These are phyloP conservation scores for Leguminivora glycinivorella DNA, from an alignment of 1,140 invertebrate genomes.

Conservation along the genomic window DNA sequence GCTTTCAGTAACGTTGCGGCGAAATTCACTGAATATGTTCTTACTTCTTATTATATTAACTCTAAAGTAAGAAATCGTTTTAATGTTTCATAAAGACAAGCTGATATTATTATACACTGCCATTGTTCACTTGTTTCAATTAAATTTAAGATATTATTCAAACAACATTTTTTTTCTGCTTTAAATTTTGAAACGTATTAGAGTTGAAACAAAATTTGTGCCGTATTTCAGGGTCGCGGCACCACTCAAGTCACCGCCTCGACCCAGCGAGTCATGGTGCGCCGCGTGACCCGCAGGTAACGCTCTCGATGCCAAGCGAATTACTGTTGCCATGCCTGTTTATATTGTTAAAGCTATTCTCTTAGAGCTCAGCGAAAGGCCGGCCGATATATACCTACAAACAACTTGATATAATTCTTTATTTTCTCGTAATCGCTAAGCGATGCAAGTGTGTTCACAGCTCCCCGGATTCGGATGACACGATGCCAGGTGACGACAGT, in stretches of 20 bases:
- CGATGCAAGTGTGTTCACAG: conserved; percentile 72
- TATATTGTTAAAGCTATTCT: conserved; percentile 36
- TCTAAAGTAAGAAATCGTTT: too few species aligned
- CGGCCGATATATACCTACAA: conserved; percentile 44
- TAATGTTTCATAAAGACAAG: too few species aligned
- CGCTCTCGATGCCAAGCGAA: conserved; percentile 31
- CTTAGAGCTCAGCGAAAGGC: conserved; percentile 53
- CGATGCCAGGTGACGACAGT: conserved; percentile 86
- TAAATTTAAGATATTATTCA: too few species aligned
- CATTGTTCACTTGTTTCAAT: too few species aligned
- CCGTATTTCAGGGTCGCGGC: conserved; percentile 42
- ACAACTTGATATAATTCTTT: conserved; percentile 14
- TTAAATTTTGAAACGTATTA: too few species aligned
- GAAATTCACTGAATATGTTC: too few species aligned
- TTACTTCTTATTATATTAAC: too few species aligned
- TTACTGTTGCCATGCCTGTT: background rate
- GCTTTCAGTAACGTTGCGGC: too few species aligned
- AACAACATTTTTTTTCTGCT: too few species aligned
- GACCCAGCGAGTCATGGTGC: conserved; percentile 81
- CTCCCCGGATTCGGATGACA: conserved; percentile 91
- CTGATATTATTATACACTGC: too few species aligned
- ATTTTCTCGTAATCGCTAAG: conserved; percentile 38
- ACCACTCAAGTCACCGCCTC: conserved; percentile 52
- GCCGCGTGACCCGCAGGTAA: conserved; percentile 85
- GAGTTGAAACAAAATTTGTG: background rate